These are phyloP conservation scores for Caenorhabditis brenneri DNA, from an alignment of 1,140 invertebrate species.

Conservation along the genomic window DNA sequence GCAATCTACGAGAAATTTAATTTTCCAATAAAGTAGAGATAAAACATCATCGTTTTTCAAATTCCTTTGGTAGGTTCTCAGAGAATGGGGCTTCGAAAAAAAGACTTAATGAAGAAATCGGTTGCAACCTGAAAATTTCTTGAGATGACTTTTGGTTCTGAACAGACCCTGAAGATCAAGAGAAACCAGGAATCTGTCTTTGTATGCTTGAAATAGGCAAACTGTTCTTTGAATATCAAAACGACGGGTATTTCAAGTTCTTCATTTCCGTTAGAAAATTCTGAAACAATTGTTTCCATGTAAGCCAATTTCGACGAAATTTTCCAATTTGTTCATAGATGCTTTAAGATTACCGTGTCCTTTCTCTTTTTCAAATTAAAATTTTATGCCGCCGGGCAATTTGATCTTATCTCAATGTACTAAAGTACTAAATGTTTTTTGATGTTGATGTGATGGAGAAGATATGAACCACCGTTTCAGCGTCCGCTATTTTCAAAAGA, in stretches of 20 bases:
- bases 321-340: not conserved
- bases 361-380: not conserved
- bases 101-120: too few species aligned
- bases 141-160: too few species aligned
- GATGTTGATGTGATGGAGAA: not conserved
- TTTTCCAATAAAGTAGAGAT: not conserved
- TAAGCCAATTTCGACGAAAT: too few species aligned
- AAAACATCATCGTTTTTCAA: not conserved
- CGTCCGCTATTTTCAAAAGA: not conserved
- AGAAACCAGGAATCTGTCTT: too few species aligned
- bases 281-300: too few species aligned
- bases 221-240: too few species aligned
- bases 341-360: not conserved
- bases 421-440: not conserved
- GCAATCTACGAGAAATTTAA: not conserved
- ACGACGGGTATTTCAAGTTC: too few species aligned
- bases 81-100: too few species aligned
- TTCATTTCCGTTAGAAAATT: too few species aligned
- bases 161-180: too few species aligned
- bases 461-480: not conserved
- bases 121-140: too few species aligned
- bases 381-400: not conserved
- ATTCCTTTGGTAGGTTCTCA: not conserved
- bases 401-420: conserved; percentile 29
- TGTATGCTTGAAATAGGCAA: too few species aligned